These are phyloP conservation scores for Tautogolabrus adspersus DNA, from an alignment of 2,113 vertebrate genomes.

Conservation along the genomic window DNA sequence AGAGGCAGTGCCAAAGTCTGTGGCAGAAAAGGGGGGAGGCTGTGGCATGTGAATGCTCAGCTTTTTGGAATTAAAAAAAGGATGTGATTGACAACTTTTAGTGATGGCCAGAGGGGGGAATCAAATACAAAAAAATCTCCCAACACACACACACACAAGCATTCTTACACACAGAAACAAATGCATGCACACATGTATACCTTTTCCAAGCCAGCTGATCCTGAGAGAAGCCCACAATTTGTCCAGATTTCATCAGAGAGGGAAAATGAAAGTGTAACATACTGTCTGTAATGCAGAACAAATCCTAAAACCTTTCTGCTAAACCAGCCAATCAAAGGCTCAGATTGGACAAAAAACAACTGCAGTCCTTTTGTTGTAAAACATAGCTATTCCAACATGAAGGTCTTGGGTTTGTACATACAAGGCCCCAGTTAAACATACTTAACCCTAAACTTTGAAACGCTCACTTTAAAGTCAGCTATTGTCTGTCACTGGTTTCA, in stretches of 20 bases:
- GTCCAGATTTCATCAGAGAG: constrained; percentile 57
- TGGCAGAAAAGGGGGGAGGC: constrained; percentile 26
- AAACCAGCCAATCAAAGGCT: constrained; percentile 64
- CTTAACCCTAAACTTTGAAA: constrained; percentile 40
- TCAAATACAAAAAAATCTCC: constrained; percentile 38
- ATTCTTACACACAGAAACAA: constrained; percentile 32
- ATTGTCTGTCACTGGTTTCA: constrained; percentile 31
- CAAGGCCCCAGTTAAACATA: constrained; percentile 32
- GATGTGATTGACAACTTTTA: constrained; percentile 64
- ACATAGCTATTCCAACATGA: constrained; percentile 35
- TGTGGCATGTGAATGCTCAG: constrained; percentile 51
- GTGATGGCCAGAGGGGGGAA: constrained; percentile 37
- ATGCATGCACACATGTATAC: constrained; percentile 37
- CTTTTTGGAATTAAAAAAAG: constrained; percentile 62
- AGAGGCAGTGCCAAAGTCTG: constrained; percentile 51
- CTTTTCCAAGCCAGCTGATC: constrained; percentile 29
- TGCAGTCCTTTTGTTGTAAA: constrained; percentile 31
- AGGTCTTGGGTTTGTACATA: constrained; percentile 18
- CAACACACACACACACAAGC: constrained; percentile 31
- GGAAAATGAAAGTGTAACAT: constrained; percentile 54
- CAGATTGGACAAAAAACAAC: constrained; percentile 43
- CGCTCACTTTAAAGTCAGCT: constrained; percentile 35
- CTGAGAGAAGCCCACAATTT: constrained; percentile 59
- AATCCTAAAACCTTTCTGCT: constrained; percentile 49
- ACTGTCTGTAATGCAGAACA: constrained; percentile 56